Evolutionary conservation across 2,888 invertebrate genomes (phyloP).

Genomic region (Chloroclysta siterata): DNA sequence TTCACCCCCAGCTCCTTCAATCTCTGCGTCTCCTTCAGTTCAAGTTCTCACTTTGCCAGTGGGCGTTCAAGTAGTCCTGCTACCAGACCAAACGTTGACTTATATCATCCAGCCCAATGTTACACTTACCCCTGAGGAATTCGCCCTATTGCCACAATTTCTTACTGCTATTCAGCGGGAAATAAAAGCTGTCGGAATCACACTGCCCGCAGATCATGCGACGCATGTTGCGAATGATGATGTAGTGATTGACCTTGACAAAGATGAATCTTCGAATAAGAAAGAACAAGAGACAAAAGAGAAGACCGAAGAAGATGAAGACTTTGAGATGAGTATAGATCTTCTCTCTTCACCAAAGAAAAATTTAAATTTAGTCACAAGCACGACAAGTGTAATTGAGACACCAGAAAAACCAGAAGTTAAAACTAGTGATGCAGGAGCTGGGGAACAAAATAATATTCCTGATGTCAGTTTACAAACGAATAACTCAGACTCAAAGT

Average conservation of each 20-base stretch:
- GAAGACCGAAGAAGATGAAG: conserved; percentile 1
- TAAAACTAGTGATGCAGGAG: background rate
- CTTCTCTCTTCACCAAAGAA: background rate
- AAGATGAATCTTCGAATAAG: conserved; percentile 1
- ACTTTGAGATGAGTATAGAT: conserved; percentile 13
- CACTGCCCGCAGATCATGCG: conserved; percentile 13
- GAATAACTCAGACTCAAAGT: conserved; percentile 5
- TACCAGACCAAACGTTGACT: conserved; percentile 46
- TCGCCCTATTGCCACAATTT: conserved; percentile 25
- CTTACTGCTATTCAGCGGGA: conserved; percentile 28
- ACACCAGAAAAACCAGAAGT: background rate
- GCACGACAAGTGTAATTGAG: background rate
- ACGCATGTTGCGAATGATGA: conserved; percentile 1
- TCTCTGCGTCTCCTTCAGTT: background rate
- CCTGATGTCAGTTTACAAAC: background rate
- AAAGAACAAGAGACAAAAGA: conserved; percentile 12
- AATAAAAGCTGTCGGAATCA: conserved; percentile 29
- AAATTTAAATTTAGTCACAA: conserved; percentile 2
- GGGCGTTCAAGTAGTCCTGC: conserved; percentile 51
- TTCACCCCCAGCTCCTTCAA: background rate
- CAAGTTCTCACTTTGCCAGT: conserved; percentile 38
- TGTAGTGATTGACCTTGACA: conserved; percentile 20
- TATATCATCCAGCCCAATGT: conserved; percentile 34
- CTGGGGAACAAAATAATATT: background rate
- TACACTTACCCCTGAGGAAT: conserved; percentile 30